A percentile compares a stretch with the other conserved stretches of the same genome.
Conservation (phyloP, 2,797 vertebrate species). For the Distichodus sexfasciatus region DNA sequence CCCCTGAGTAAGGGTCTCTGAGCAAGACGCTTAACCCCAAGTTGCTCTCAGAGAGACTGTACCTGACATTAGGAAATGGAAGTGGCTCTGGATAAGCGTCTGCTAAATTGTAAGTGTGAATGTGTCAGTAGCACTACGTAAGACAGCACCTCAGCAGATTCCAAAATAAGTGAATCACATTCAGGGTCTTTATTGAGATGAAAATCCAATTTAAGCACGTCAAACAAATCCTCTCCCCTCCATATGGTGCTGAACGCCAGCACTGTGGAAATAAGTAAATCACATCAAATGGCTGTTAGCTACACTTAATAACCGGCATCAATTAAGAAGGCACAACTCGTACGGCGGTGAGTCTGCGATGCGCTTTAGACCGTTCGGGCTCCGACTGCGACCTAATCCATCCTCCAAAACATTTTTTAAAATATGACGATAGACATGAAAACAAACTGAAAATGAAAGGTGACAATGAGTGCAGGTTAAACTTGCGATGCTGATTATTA, state of each 20-base stretch:
- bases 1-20: no score
- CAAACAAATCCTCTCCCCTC: slow-evolving; percentile 49
- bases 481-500: no score
- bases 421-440: no score
- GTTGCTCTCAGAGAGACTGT: no score
- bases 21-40: no score
- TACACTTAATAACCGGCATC: slow-evolving; percentile 54
- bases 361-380: slow-evolving; percentile 14
- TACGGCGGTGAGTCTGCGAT: slow-evolving; percentile 22
- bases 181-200: slow-evolving; percentile 31
- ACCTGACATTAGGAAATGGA: no score
- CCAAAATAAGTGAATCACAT: slow-evolving; percentile 31
- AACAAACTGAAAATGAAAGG: not conserved
- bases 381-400: no score
- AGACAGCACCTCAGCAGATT: slow-evolving; percentile 10
- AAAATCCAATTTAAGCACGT: slow-evolving; percentile 42
- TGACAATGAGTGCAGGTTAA: no score
- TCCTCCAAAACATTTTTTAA: no score
- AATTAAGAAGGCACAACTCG: slow-evolving; percentile 56
- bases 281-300: slow-evolving; percentile 62
- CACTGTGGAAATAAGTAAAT: slow-evolving; percentile 58
- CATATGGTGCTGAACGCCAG: slow-evolving; percentile 43
- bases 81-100: no score
- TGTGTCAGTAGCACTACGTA: slow-evolving; percentile 18
- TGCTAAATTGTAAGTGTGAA: slow-evolving; percentile 24